Evolutionary conservation across 2,797 vertebrate species (phyloP).

Genomic region (Phoeniculus purpureus): DNA sequence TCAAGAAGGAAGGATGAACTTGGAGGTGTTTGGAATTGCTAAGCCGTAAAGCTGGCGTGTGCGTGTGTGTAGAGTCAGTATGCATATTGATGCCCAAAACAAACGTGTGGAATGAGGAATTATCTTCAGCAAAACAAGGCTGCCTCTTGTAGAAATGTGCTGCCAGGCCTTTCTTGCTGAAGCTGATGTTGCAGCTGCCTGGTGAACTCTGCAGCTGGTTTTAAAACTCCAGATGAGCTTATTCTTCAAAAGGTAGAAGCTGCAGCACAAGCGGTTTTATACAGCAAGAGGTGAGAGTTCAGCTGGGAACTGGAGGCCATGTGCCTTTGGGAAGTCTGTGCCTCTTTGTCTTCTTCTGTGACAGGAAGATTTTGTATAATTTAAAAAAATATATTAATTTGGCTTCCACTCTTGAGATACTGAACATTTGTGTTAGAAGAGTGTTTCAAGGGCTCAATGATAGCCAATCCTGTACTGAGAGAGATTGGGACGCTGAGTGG

Average conservation of each 20-base stretch:
- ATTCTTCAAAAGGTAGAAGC: background rate
- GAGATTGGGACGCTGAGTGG: background rate
- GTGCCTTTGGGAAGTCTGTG: background rate
- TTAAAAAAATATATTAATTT: background rate
- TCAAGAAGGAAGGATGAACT: slow-evolving; percentile 3
- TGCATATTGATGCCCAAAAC: background rate
- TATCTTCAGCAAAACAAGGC: background rate
- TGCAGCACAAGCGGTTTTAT: background rate
- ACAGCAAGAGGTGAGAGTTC: background rate
- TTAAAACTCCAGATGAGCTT: background rate
- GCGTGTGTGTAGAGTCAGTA: background rate
- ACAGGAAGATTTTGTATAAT: background rate
- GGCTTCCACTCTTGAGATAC: background rate
- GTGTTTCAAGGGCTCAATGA: background rate
- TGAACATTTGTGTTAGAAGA: background rate
- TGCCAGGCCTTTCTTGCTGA: background rate
- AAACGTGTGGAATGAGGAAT: slow-evolving; percentile 4
- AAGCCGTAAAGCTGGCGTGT: background rate
- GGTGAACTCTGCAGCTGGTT: background rate
- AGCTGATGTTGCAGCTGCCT: background rate
- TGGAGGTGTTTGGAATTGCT: slow-evolving; percentile 39
- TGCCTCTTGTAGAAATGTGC: background rate
- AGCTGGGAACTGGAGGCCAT: background rate
- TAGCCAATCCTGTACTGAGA: background rate
- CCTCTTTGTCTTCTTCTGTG: background rate